These are phyloP conservation scores for Rhizomys pruinosus DNA, from an alignment of 2,113 vertebrate species.

Conservation along the genomic window DNA sequence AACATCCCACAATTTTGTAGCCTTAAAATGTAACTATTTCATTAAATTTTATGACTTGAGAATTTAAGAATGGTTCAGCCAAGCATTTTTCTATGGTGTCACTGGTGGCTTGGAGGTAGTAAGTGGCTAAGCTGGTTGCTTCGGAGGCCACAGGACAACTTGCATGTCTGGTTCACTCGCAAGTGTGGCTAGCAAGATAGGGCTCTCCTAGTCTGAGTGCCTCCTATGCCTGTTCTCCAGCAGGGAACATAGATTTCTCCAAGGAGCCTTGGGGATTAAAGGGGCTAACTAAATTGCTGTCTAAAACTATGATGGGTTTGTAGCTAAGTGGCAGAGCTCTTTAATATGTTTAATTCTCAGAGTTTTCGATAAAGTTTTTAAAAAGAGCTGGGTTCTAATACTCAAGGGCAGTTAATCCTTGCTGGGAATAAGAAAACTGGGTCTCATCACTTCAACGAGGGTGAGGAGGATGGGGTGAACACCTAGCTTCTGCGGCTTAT, in stretches of 20 bases:
- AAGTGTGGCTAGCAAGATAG: not conserved
- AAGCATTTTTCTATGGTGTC: not conserved
- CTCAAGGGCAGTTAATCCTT: no score
- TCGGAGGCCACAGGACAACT: not conserved
- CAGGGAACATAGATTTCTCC: not conserved
- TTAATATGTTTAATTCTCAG: no score
- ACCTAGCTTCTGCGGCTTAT: no score
- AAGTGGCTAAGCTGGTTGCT: not conserved
- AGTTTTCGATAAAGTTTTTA: no score
- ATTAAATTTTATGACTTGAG: not conserved
- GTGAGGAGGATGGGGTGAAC: no score
- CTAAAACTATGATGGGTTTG: not conserved
- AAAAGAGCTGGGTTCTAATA: no score
- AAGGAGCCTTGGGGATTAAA: not conserved
- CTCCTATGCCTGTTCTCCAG: not conserved
- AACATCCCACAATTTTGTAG: not conserved
- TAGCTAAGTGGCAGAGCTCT: no score
- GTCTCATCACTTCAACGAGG: no score
- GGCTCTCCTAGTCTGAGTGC: not conserved
- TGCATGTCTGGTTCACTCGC: not conserved
- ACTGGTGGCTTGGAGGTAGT: not conserved
- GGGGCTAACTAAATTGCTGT: not conserved
- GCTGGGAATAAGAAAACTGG: no score
- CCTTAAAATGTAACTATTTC: not conserved
- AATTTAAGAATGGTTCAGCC: constrained; percentile 28